These are phyloP conservation scores for Automeris io DNA, from an alignment of 2,888 invertebrate genomes.

Conservation along the genomic window DNA sequence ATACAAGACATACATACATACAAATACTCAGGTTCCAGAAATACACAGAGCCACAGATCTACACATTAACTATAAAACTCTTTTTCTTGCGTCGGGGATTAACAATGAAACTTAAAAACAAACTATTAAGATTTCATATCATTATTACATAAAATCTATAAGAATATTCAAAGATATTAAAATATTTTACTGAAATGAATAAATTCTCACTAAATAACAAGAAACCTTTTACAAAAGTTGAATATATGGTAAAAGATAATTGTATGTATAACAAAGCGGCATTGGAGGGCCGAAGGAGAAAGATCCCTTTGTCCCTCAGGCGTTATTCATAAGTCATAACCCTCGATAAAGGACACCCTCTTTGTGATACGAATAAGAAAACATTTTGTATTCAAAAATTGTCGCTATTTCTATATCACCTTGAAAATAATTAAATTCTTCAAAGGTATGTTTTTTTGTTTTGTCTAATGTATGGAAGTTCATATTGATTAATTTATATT, in stretches of 20 bases:
- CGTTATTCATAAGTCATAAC: slow-evolving; percentile 56
- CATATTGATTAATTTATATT: too few species aligned
- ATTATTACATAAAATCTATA: not conserved
- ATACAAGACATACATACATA: too few species aligned
- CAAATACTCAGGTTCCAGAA: too few species aligned
- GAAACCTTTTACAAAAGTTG: not conserved
- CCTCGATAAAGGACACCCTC: slow-evolving; percentile 26
- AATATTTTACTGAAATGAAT: not conserved
- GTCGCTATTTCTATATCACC: not conserved
- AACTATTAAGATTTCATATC: too few species aligned
- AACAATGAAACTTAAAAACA: too few species aligned
- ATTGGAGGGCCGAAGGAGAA: slow-evolving; percentile 14
- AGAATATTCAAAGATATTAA: not conserved
- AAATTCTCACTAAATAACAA: not conserved
- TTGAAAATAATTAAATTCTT: too few species aligned
- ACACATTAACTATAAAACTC: too few species aligned
- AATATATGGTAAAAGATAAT: slow-evolving; percentile 7
- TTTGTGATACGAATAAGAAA: slow-evolving; percentile 31
- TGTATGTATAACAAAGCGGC: slow-evolving; percentile 14
- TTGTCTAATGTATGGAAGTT: too few species aligned
- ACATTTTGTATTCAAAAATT: slow-evolving; percentile 29
- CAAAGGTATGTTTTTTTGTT: too few species aligned
- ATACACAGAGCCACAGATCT: too few species aligned
- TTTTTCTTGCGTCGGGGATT: too few species aligned
- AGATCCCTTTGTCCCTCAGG: slow-evolving; percentile 28